A percentile compares a stretch with the other conserved stretches of the same genome.
Conservation (phyloP, 1,140 invertebrate genomes). For the Mamestra configurata region DNA sequence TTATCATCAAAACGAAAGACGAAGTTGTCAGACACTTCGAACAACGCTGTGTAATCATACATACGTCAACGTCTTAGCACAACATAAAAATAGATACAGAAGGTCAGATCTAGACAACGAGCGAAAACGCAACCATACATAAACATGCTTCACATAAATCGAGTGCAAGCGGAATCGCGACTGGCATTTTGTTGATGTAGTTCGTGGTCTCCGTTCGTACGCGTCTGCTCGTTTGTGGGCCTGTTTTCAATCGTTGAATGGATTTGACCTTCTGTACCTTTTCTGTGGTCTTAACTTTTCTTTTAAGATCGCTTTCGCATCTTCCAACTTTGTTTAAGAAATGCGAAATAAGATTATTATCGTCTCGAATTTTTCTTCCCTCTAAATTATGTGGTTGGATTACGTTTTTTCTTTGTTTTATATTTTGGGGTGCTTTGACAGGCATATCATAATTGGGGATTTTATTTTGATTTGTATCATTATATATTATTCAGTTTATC, state of each 20-base stretch:
- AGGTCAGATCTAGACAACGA: no score
- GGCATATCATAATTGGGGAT: constrained; percentile 4
- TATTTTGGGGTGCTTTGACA: constrained; percentile 8
- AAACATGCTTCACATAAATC: no score
- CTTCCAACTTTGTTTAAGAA: constrained; percentile 28
- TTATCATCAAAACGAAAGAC: constrained; percentile 41
- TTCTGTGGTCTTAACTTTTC: constrained; percentile 33
- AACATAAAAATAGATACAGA: not conserved
- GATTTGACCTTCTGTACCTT: not conserved
- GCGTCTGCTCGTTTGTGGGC: no score
- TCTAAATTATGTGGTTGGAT: constrained; percentile 25
- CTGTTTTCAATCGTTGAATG: no score
- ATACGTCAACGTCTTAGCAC: constrained; percentile 8
- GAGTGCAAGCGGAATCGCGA: no score
- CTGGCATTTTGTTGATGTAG: no score
- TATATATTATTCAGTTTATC: not conserved
- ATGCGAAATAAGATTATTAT: constrained; percentile 45
- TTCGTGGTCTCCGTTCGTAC: no score
- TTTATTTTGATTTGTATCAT: constrained; percentile 10
- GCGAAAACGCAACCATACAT: no score
- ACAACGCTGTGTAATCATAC: constrained; percentile 30
- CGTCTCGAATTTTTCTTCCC: not conserved
- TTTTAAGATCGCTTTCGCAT: constrained; percentile 39
- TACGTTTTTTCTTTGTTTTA: constrained; percentile 8
- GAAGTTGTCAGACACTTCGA: constrained; percentile 46